Evolutionary conservation across 1,140 invertebrate genomes (phyloP).

Genomic region (Chymomyza costata): DNA sequence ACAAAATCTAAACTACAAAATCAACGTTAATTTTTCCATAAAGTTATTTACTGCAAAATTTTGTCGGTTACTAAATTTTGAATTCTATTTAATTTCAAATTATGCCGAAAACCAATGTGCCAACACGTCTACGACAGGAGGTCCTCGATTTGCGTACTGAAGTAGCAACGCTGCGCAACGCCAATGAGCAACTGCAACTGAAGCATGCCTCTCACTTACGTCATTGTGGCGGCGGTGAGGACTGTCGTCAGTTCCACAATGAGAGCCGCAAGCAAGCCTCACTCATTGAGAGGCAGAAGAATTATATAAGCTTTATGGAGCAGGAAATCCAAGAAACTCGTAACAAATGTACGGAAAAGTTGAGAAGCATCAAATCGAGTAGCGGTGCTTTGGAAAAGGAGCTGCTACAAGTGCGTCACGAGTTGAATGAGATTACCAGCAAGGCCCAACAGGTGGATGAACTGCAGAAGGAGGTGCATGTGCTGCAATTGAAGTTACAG

Average conservation of each 20-base stretch:
- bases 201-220: slow-evolving; percentile 1
- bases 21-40: no score
- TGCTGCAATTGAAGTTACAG: slow-evolving; percentile 23
- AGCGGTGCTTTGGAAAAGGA: slow-evolving; percentile 30
- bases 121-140: slow-evolving; percentile 25
- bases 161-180: background rate
- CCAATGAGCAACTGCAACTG: slow-evolving; percentile 18
- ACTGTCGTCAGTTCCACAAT: background rate
- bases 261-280: background rate
- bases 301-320: slow-evolving; percentile 43
- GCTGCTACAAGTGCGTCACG: slow-evolving; percentile 22
- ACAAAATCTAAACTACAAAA: no score
- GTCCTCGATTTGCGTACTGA: slow-evolving; percentile 20
- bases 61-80: no score
- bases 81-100: no score
- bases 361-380: slow-evolving; percentile 27
- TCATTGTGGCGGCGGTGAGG: slow-evolving; percentile 1
- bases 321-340: slow-evolving; percentile 40
- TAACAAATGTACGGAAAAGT: slow-evolving; percentile 37
- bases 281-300: slow-evolving; percentile 27
- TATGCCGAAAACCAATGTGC: slow-evolving; percentile 15
- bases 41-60: no score
- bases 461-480: slow-evolving; percentile 8
- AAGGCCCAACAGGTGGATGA: slow-evolving; percentile 29
- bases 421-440: slow-evolving; percentile 28